A percentile compares a stretch with the other conserved stretches of the same genome.
Conservation (phyloP, 1,140 invertebrate species). For the Brachionus asplanchnoidis region DNA sequence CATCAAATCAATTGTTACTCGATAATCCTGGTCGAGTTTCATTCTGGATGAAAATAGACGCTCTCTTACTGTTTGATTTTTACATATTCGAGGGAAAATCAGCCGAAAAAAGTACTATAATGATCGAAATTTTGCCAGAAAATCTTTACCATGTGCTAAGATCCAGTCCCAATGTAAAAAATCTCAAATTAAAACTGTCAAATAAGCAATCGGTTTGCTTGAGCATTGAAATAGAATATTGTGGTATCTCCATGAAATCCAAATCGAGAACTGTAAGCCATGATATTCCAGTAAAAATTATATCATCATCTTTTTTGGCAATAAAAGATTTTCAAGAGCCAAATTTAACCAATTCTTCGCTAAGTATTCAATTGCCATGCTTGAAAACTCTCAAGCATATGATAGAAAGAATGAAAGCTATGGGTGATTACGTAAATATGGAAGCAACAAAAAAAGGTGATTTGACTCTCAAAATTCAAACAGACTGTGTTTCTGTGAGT, state of each 20-base stretch:
- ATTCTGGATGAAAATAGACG: constrained; percentile 6
- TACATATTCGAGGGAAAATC: constrained; percentile 3
- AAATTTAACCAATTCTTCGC: not conserved
- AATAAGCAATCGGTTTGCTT: not conserved
- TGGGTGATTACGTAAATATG: not conserved
- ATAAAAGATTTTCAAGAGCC: not conserved
- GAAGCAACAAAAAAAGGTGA: not conserved
- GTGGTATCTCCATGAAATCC: not conserved
- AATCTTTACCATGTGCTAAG: not conserved
- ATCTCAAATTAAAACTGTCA: not conserved
- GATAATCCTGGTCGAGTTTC: not conserved
- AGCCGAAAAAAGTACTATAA: not conserved
- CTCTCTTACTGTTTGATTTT: not conserved
- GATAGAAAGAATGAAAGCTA: not conserved
- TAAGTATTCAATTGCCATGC: not conserved
- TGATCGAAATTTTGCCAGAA: not conserved
- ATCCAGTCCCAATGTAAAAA: not conserved
- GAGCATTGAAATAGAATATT: not conserved
- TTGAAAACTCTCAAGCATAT: not conserved
- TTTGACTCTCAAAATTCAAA: not conserved
- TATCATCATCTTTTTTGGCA: not conserved
- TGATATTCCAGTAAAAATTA: constrained; percentile 9
- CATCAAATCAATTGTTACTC: not conserved
- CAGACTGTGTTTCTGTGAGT: not conserved
- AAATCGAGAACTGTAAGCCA: not conserved